Evolutionary conservation across 2,888 invertebrate genomes (phyloP).

Genomic region (Corbicula japonica): DNA sequence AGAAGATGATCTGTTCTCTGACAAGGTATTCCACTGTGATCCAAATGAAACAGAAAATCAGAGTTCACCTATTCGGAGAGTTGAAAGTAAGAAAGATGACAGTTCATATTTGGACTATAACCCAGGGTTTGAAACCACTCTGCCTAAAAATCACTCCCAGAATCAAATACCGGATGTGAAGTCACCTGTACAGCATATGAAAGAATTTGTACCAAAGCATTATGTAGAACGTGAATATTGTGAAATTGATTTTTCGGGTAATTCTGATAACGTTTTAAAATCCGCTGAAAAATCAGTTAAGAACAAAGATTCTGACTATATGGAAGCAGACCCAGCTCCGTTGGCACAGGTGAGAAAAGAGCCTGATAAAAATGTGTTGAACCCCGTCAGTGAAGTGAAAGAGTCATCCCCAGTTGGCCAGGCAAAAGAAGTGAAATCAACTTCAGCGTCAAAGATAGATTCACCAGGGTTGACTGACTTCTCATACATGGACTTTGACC

Average conservation of each 20-base stretch:
- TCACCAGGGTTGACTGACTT: slow-evolving; percentile 37
- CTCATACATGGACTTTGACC: slow-evolving; percentile 72
- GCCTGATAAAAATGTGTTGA: no score
- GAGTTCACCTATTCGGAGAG: no score
- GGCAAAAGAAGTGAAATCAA: background rate
- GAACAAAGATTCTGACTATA: slow-evolving; percentile 61
- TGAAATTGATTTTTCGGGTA: slow-evolving; percentile 29
- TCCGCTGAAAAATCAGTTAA: slow-evolving; percentile 4
- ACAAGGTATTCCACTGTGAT: slow-evolving; percentile 42
- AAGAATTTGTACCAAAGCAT: background rate
- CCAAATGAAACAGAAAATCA: background rate
- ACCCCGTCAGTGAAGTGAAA: no score
- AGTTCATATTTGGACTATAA: slow-evolving; percentile 68
- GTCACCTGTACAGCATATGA: background rate
- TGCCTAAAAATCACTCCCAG: slow-evolving; percentile 5
- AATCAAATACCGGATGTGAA: background rate
- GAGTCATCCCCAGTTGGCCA: no score
- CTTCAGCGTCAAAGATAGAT: background rate
- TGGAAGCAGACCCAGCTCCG: slow-evolving; percentile 62
- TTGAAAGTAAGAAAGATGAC: slow-evolving; percentile 38
- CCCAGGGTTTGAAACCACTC: slow-evolving; percentile 48
- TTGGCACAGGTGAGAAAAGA: no score
- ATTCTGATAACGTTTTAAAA: background rate
- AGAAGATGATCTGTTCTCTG: slow-evolving; percentile 61
- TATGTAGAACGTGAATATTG: slow-evolving; percentile 36